Conservation (phyloP, 2,888 invertebrate genomes). For the Eupsilia transversa region DNA sequence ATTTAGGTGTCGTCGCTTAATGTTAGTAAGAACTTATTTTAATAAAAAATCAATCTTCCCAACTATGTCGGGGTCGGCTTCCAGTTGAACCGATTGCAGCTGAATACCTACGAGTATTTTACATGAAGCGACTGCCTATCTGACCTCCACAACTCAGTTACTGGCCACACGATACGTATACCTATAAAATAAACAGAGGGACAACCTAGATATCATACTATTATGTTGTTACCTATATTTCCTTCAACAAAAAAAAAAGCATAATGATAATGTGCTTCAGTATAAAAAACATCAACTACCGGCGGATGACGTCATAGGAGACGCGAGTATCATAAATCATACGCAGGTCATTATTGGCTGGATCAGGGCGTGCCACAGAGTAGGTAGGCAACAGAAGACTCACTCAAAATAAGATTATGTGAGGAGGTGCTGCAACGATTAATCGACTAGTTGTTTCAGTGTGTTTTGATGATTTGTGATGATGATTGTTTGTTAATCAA, state of each 20-base stretch:
- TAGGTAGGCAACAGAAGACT: background rate
- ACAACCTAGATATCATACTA: background rate
- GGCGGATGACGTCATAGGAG: conserved; percentile 58
- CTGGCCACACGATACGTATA: background rate
- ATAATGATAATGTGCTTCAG: conserved; percentile 50
- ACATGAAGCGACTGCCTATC: background rate
- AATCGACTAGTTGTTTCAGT: too few species aligned
- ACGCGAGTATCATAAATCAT: conserved; percentile 53
- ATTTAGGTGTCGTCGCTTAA: too few species aligned
- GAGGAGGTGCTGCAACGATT: too few species aligned
- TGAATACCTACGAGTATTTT: background rate
- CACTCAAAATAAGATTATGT: too few species aligned
- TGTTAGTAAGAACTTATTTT: too few species aligned
- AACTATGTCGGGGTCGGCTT: background rate
- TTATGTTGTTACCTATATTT: conserved; percentile 5
- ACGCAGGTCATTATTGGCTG: conserved; percentile 54
- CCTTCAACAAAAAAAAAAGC: conserved; percentile 14
- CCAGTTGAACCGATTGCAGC: background rate
- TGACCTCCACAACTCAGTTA: background rate
- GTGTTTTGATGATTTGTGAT: too few species aligned
- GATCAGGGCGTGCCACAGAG: conserved; percentile 8
- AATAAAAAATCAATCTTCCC: too few species aligned
- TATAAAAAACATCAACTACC: conserved; percentile 50
- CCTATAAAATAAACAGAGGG: background rate
- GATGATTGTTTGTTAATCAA: too few species aligned